Percentiles rank a stretch among this genome's conserved stretches.
Evolutionary conservation across 2,113 vertebrate species (phyloP).

Genomic region (Felis catus): F.catus_Fca126_mat1.0 CM031421.1:68892001-68892500

Average conservation of each 20-base stretch:
- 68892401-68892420: not conserved
- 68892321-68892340: not conserved
- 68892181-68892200: constrained; percentile 66
- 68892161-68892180: constrained; percentile 67
- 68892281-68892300: not conserved
- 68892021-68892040: constrained; percentile 65
- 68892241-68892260: not conserved
- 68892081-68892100: constrained; percentile 76
- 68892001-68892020: constrained; percentile 48
- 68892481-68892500: not conserved
- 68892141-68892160: constrained; percentile 80
- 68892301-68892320: not conserved
- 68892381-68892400: not conserved
- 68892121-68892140: constrained; percentile 74
- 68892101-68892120: constrained; percentile 51
- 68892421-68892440: not conserved
- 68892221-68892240: constrained; percentile 43
- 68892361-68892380: constrained; percentile 15
- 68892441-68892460: not conserved
- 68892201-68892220: constrained; percentile 69
- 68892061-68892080: constrained; percentile 74
- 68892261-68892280: not conserved
- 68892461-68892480: constrained; percentile 13
- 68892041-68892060: constrained; percentile 75
- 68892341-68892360: not conserved